A percentile compares a stretch with the other conserved stretches of the same genome.
phyloP scores from a whole-genome alignment of 1,140 invertebrate species.

The Tetragonula clypearis region DNA sequence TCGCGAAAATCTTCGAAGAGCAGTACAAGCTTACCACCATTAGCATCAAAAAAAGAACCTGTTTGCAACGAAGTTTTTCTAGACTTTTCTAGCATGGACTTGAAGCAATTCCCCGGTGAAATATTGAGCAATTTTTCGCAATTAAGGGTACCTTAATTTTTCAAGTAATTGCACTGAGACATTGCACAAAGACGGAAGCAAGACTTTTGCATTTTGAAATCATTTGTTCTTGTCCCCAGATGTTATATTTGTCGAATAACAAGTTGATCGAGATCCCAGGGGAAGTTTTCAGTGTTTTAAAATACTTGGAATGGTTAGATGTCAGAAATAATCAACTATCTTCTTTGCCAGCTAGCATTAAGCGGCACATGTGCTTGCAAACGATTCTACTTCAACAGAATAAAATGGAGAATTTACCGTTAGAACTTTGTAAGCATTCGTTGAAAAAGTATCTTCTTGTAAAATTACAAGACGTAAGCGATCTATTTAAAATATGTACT shows the following conservation, averaged over 20 bases:
- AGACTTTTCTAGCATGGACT: conserved; percentile 58
- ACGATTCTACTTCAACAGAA: conserved; percentile 84
- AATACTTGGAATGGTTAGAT: conserved; percentile 83
- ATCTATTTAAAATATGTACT: neutral
- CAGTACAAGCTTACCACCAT: neutral
- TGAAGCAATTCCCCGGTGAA: conserved; percentile 65
- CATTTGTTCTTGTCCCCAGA: conserved; percentile 74
- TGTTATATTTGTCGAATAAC: conserved; percentile 83
- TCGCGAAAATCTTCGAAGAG: conserved; percentile 24
- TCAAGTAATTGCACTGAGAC: conserved; percentile 6
- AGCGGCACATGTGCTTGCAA: conserved; percentile 81
- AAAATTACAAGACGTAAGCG: too few relatives aligned
- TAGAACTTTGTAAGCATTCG: conserved; percentile 81
- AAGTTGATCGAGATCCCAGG: conserved; percentile 79
- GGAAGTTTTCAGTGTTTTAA: conserved; percentile 81
- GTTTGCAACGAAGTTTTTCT: conserved; percentile 58
- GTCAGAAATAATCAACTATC: conserved; percentile 82
- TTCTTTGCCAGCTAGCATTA: conserved; percentile 80
- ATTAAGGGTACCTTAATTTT: conserved; percentile 60
- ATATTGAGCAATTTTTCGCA: conserved; percentile 55
- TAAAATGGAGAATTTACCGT: conserved; percentile 81
- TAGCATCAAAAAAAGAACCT: conserved; percentile 32
- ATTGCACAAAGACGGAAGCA: neutral
- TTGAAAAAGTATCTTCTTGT: neutral
- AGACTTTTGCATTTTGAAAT: conserved; percentile 12